A percentile compares a stretch with the other conserved stretches of the same genome.
These are phyloP conservation scores for Antrozous pallidus DNA, from an alignment of 2,797 vertebrate species.

Conservation along the genomic window DNA sequence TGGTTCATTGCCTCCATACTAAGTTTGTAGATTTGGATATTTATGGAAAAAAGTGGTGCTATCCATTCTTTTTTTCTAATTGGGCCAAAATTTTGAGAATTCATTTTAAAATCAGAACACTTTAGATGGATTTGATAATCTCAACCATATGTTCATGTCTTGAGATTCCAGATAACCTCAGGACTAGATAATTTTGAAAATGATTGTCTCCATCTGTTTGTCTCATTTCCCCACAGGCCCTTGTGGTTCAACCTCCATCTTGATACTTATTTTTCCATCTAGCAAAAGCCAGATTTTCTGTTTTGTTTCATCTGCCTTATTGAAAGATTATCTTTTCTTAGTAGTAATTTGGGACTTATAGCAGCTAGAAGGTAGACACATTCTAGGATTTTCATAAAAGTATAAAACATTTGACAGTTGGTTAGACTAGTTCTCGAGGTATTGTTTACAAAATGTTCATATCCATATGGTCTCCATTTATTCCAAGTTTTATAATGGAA, in stretches of 20 bases:
- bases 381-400: not conserved
- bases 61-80: not conserved
- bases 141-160: not conserved
- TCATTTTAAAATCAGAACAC: not conserved
- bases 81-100: not conserved
- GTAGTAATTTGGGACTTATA: not conserved
- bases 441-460: constrained; percentile 13
- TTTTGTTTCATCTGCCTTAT: constrained; percentile 13
- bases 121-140: not conserved
- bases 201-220: not conserved
- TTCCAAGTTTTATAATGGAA: not conserved
- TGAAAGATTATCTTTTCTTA: constrained; percentile 26
- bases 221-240: not conserved
- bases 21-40: not conserved
- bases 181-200: not conserved
- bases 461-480: not conserved
- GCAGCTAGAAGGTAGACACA: not conserved
- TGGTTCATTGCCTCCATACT: not conserved
- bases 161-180: constrained; percentile 20
- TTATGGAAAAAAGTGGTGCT: not conserved
- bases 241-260: not conserved
- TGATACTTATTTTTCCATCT: not conserved
- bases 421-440: not conserved
- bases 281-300: not conserved
- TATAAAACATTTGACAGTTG: not conserved